A percentile compares a stretch with the other conserved stretches of the same genome.
These are phyloP conservation scores for Lagria hirta DNA, from an alignment of 2,888 invertebrate genomes.

Conservation along the genomic window DNA sequence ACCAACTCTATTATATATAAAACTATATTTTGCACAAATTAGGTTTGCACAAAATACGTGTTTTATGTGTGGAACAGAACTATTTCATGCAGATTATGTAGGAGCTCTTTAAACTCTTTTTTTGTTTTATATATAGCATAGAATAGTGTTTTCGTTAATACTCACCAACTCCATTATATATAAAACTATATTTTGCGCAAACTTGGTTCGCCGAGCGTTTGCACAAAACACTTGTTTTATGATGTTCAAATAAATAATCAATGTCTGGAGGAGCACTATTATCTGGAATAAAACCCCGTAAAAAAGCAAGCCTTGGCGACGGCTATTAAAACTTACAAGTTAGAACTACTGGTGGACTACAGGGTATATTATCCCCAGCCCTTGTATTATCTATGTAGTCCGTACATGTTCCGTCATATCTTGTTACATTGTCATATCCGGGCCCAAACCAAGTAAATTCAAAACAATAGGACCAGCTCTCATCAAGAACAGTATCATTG, in stretches of 20 bases:
- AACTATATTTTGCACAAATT: too few species aligned
- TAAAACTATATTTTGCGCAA: conserved; percentile 66
- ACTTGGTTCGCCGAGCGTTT: conserved; percentile 61
- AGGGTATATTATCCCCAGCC: conserved; percentile 58
- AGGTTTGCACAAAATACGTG: too few species aligned
- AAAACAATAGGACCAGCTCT: conserved; percentile 58
- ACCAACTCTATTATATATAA: too few species aligned
- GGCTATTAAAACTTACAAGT: conserved; percentile 57
- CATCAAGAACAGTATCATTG: not conserved
- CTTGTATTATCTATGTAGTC: conserved; percentile 45
- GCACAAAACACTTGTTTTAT: conserved; percentile 59
- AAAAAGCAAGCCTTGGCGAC: not conserved
- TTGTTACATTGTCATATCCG: conserved; percentile 60
- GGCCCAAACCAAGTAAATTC: conserved; percentile 72
- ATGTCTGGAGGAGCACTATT: conserved; percentile 66
- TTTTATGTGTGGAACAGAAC: too few species aligned
- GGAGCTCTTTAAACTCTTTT: too few species aligned
- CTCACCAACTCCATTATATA: conserved; percentile 63
- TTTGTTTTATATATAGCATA: too few species aligned
- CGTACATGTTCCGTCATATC: conserved; percentile 52
- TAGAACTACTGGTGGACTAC: conserved; percentile 64
- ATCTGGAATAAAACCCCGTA: conserved; percentile 51
- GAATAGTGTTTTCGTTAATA: too few species aligned
- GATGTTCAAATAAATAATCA: conserved; percentile 61
- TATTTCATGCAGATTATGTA: too few species aligned